Conservation (phyloP, 1,140 invertebrate species). For the Cotesia typhae region DNA sequence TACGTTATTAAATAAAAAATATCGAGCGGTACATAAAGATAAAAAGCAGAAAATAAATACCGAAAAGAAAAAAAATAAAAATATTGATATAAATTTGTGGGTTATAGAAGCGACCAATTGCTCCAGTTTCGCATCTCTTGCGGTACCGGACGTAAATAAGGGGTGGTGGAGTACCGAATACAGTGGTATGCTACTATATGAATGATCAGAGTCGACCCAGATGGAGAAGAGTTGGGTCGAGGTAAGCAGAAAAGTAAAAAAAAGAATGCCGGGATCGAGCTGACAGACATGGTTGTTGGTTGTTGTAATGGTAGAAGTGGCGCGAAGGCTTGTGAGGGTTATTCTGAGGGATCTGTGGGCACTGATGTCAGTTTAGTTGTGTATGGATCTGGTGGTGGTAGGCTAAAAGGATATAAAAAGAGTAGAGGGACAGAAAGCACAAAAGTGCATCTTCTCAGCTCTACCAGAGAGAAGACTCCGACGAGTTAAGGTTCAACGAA, state of each 20-base stretch:
- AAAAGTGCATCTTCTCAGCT: constrained; percentile 11
- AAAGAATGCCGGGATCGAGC: not conserved
- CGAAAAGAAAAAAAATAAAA: not conserved
- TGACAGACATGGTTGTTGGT: not conserved
- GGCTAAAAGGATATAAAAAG: not conserved
- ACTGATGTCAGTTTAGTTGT: too few species aligned
- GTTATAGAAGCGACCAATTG: constrained; percentile 4
- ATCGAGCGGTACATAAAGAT: too few species aligned
- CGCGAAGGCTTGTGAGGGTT: too few species aligned
- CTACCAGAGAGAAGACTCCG: constrained; percentile 4
- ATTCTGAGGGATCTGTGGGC: too few species aligned
- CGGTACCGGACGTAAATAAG: constrained; percentile 2
- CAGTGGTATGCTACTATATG: not conserved
- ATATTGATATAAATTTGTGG: not conserved
- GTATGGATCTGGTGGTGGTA: not conserved
- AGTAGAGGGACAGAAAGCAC: constrained; percentile 10
- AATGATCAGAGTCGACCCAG: constrained; percentile 16
- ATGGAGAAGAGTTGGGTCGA: constrained; percentile 1
- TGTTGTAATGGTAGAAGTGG: too few species aligned
- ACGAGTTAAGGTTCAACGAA: constrained; percentile 11
- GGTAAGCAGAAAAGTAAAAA: not conserved
- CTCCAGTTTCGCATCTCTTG: constrained; percentile 4
- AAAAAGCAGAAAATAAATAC: too few species aligned
- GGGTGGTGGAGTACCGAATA: not conserved
- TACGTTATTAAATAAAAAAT: too few species aligned